phyloP scores from a whole-genome alignment of 2,113 vertebrate genomes.

The Catharus minimus region DNA sequence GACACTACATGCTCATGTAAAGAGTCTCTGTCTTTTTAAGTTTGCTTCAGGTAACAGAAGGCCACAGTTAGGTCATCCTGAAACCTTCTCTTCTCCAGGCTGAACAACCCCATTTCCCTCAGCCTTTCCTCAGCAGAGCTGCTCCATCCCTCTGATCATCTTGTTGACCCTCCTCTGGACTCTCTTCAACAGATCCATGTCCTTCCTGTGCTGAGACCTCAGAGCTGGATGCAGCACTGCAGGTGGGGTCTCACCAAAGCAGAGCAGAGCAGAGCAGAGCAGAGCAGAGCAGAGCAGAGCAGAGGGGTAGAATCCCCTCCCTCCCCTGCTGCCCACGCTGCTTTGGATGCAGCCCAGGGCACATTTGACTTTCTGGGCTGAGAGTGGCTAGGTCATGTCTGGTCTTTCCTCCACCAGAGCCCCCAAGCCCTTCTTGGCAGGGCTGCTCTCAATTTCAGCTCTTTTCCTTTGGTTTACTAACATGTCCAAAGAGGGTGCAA shows the following conservation, averaged over 20 bases:
- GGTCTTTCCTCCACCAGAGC: accelerated
- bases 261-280: background rate
- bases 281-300: background rate
- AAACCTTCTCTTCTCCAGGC: background rate
- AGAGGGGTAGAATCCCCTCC: background rate
- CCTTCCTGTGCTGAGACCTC: background rate
- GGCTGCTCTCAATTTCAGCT: background rate
- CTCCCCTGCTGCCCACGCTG: accelerated
- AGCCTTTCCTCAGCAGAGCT: background rate
- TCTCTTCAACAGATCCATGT: background rate
- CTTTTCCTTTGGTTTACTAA: background rate
- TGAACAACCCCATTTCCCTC: background rate
- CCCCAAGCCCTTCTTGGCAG: accelerated
- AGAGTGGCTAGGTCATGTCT: accelerated
- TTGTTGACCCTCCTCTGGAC: background rate
- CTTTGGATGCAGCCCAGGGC: background rate
- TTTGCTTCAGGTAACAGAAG: background rate
- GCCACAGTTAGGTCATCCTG: background rate
- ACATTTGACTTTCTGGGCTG: accelerated
- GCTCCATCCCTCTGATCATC: background rate
- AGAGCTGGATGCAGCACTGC: background rate
- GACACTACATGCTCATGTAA: background rate
- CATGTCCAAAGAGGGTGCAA: background rate
- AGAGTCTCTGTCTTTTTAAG: background rate
- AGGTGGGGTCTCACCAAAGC: background rate